Percentiles rank a stretch among this genome's conserved stretches.
These are phyloP conservation scores for Clanis bilineata DNA, from an alignment of 2,888 invertebrate species.

Conservation along the genomic window DNA sequence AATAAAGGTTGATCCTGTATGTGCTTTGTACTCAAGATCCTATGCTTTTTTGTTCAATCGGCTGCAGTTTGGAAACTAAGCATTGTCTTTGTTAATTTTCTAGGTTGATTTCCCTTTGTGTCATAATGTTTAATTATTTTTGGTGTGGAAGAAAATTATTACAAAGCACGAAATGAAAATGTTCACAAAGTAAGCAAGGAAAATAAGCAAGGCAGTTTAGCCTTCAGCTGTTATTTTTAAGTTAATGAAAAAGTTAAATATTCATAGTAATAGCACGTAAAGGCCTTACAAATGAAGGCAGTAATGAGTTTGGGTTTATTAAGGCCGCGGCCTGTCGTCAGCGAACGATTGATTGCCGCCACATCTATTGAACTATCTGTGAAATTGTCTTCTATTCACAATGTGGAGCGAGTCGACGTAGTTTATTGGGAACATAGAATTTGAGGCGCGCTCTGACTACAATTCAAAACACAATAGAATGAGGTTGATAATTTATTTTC, in stretches of 20 bases:
- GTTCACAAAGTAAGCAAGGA: neutral
- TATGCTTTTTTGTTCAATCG: too few species aligned
- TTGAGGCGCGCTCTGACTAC: too few species aligned
- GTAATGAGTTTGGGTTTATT: slow-evolving; percentile 26
- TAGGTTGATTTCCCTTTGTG: too few species aligned
- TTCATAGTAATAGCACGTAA: slow-evolving; percentile 25
- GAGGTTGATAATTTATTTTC: too few species aligned
- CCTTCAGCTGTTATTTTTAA: slow-evolving; percentile 23
- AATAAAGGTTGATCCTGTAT: too few species aligned
- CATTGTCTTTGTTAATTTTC: too few species aligned
- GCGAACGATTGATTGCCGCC: slow-evolving; percentile 28
- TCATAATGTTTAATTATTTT: neutral
- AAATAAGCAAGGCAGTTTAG: slow-evolving; percentile 3
- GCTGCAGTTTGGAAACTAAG: too few species aligned
- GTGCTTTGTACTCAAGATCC: too few species aligned
- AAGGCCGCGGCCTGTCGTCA: slow-evolving; percentile 27
- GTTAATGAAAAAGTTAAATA: slow-evolving; percentile 37
- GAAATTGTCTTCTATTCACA: slow-evolving; percentile 6
- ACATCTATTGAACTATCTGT: slow-evolving; percentile 8
- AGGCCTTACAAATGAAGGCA: slow-evolving; percentile 25
- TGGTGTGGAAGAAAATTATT: neutral
- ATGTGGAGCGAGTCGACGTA: neutral
- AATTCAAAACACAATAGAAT: too few species aligned
- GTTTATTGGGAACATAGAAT: neutral
- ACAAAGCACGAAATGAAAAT: neutral